Evolutionary conservation across 2,888 invertebrate species (phyloP), one percentile per base, ranked within the genome.

Genomic region (Phengaris alcon): DNA sequence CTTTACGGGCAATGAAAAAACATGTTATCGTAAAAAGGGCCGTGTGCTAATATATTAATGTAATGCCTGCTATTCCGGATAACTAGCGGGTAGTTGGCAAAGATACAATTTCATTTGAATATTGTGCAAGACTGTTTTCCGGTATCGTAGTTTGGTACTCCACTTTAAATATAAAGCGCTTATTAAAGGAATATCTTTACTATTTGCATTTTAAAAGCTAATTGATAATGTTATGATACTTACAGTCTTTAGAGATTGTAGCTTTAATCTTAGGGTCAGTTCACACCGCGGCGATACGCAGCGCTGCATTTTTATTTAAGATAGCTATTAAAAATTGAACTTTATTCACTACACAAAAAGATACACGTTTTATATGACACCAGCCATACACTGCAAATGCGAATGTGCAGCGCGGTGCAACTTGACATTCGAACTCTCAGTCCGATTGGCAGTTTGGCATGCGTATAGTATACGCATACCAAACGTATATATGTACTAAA

Each of bases 71-170:
- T 89, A 86, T 88, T 88, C 90, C 85, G 64, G 64, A 59, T 59
- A 86, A 92, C 91, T 87, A 84, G 88, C 78, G 88, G 89, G 90
- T 91, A 91, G 92, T 93, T 92, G 92, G 93, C 93, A 93, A 93
- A 93, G 93, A 92, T 93, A 92, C 92, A 93, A 93, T 93, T 91
- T 90, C 89, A 93, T 93, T 93, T 93, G 92, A 93, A 93, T 93
- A 92, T 90, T 90, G 90, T 92, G 92, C 92, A 92, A 90, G 85
- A 88, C 88, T 85, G 88, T 89, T 90, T 89, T 87, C 84, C 87
- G 86, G 87, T 89, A 89, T 88, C 85, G 85, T 85, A 84, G 85
- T 84, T 75, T 57, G 69, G 69, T 85, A 84, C 86, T 85, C 85
- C 86, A 87, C 84, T 92, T 91, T 89, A 91, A 90, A 90, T 90